Evolutionary conservation across 2,113 vertebrate species (phyloP).

Genomic region (Podiceps cristatus): DNA sequence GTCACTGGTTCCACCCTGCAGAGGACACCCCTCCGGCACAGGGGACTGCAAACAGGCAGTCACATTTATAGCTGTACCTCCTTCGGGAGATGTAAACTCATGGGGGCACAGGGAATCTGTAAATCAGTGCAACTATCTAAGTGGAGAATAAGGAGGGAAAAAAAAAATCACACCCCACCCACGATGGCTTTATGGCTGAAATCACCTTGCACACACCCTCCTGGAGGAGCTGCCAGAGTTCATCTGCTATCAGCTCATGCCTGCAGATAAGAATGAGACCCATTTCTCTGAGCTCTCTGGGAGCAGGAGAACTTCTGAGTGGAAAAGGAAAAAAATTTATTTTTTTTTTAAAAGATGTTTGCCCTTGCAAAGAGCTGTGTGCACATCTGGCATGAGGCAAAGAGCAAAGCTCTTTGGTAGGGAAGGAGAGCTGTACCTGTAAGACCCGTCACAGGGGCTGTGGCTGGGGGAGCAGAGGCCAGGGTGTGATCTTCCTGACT

Average conservation of each 20-base stretch:
- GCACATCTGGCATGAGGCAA: background rate
- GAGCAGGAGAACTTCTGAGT: background rate
- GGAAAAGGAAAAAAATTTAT: background rate
- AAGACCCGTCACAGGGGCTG: background rate
- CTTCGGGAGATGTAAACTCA: background rate
- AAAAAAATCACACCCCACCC: background rate
- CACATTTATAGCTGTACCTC: background rate
- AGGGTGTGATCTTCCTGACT: background rate
- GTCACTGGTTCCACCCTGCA: background rate
- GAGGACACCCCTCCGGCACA: background rate
- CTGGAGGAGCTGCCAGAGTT: slow-evolving; percentile 42
- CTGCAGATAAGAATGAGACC: background rate
- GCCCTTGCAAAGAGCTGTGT: background rate
- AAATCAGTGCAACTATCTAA: background rate
- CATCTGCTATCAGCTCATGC: slow-evolving; percentile 5
- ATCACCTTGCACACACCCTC: slow-evolving; percentile 33
- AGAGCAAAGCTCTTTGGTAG: background rate
- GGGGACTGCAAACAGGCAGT: background rate
- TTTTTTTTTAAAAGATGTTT: background rate
- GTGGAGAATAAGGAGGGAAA: background rate
- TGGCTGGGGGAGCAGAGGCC: background rate
- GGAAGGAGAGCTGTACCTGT: background rate
- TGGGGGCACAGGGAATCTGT: background rate
- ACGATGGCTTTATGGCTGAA: background rate
- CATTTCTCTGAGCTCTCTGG: background rate